Base-by-base conservation (phyloP, 2,888 invertebrate genomes). In the Sinotaia quadrata region DNA sequence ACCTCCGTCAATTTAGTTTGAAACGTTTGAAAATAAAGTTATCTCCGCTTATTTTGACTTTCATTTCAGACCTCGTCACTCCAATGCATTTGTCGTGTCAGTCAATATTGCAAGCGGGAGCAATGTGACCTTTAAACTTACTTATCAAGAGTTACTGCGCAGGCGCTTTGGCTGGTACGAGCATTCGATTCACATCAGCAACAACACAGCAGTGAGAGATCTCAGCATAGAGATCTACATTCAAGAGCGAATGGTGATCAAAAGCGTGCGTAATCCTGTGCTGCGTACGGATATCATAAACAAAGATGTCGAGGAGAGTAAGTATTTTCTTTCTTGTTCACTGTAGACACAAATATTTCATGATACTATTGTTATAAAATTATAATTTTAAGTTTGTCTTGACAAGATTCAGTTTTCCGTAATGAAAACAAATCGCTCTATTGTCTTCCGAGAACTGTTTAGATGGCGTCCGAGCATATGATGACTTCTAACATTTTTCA, bases 81-180 rank as follows among this genome's bases (percentile, higher is more conserved):
- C 80, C 54, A 83, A 83, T 73, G 78, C 72, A 58, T 84, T 84
- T 75, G 78, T 80, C 27, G 82, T 85, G 15, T 91, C 91, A 0
- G 91, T 93, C 49, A 93, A 93, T 82, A 89, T 93, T 5, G 92
- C 92, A 73, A 90, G 92, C 0, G 87, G 90, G 67, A 90, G 90
- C 21, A 91, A 91, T 72, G 92, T 92, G 0, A 89, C 90, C 1
- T 94, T 94, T 86, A 92, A 92, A 81, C 86, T 93, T 74, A 92
- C 91, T 0, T 94, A 94, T 85, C 93, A 94, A 83, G 93, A 94
- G 86, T 81, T 94, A 49, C 86, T 94, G 58, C 87, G 90, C 27
- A 90, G 93, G 4, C 90, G 91, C 66, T 90, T 92, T 72, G 92
- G 92, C 7, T 90, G 91, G 12, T 94, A 94, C 88, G 92, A 93